Percentiles rank a stretch among this genome's conserved stretches.
Conservation (phyloP, 2,888 invertebrate species). For the Neoascia interrupta region DNA sequence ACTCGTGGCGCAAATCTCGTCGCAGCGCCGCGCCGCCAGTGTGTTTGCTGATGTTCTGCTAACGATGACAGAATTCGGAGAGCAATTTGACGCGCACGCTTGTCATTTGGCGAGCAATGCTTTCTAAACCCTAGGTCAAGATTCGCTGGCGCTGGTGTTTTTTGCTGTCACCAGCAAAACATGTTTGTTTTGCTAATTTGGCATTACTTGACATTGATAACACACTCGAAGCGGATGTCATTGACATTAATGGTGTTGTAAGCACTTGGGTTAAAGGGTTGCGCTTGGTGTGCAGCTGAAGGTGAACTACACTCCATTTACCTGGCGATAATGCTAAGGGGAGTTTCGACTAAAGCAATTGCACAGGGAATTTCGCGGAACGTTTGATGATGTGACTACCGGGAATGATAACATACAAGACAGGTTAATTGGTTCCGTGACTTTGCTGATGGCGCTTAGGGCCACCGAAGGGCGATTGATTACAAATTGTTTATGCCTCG, state of each 20-base stretch:
- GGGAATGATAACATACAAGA: background rate
- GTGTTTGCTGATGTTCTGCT: constrained; percentile 3
- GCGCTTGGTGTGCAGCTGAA: background rate
- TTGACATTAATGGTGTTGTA: constrained; percentile 63
- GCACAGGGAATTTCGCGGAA: too few relatives aligned
- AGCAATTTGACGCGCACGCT: constrained; percentile 32
- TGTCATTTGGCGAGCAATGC: constrained; percentile 12
- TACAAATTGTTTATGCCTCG: too few relatives aligned
- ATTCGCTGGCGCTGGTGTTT: constrained; percentile 29
- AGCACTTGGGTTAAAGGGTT: constrained; percentile 53
- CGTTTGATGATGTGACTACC: background rate
- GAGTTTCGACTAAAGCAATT: too few relatives aligned
- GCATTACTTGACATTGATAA: constrained; percentile 64
- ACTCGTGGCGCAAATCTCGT: background rate
- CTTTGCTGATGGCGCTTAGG: too few relatives aligned
- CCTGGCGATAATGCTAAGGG: too few relatives aligned
- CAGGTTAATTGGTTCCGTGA: too few relatives aligned
- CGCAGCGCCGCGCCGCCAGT: background rate
- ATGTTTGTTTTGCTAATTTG: constrained; percentile 54
- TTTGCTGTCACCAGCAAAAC: constrained; percentile 41
- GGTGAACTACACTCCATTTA: too few relatives aligned
- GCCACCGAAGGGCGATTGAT: too few relatives aligned
- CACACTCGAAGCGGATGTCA: constrained; percentile 51
- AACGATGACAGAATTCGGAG: constrained; percentile 19
- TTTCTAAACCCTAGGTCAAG: constrained; percentile 56